A percentile compares a stretch with the other conserved stretches of the same genome.
phyloP scores from a whole-genome alignment of 2,888 invertebrate genomes.

The Cerceris ruficornis region DNA sequence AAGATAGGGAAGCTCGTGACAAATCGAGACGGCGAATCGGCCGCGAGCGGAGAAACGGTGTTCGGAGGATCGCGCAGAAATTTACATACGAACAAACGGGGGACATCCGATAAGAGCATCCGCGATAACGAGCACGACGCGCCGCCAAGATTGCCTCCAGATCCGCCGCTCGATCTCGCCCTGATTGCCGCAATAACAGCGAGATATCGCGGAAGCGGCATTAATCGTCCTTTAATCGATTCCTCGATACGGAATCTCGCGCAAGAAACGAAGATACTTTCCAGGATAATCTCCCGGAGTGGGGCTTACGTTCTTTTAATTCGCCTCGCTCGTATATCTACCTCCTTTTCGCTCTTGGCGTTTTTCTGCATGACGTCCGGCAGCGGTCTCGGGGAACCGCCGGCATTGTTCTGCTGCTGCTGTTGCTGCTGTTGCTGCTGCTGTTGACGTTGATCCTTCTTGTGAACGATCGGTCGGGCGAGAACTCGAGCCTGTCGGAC shows the following conservation, averaged over 20 bases:
- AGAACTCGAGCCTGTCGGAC: constrained; percentile 57
- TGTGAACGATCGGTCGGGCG: constrained; percentile 67
- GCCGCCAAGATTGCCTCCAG: background rate
- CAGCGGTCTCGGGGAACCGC: constrained; percentile 64
- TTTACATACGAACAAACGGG: background rate
- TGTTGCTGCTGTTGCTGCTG: constrained; percentile 53
- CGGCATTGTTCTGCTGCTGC: constrained; percentile 51
- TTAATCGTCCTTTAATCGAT: constrained; percentile 5
- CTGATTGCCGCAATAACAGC: background rate
- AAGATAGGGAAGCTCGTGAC: no score
- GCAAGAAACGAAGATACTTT: background rate
- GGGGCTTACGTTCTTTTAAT: constrained; percentile 10
- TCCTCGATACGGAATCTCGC: background rate
- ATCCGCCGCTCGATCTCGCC: background rate
- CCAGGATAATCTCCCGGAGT: background rate
- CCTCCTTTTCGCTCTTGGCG: constrained; percentile 69
- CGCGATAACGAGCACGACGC: background rate
- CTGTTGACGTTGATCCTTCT: constrained; percentile 66
- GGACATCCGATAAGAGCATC: background rate
- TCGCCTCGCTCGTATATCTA: constrained; percentile 52
- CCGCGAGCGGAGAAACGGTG: no score
- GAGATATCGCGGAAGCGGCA: background rate
- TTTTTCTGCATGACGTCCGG: constrained; percentile 72
- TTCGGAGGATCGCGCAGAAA: background rate
- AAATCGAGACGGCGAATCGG: no score